Evolutionary conservation across 2,113 vertebrate species (phyloP), one percentile per base, ranked within the genome.

Genomic region (Bujurquina vittata): DNA sequence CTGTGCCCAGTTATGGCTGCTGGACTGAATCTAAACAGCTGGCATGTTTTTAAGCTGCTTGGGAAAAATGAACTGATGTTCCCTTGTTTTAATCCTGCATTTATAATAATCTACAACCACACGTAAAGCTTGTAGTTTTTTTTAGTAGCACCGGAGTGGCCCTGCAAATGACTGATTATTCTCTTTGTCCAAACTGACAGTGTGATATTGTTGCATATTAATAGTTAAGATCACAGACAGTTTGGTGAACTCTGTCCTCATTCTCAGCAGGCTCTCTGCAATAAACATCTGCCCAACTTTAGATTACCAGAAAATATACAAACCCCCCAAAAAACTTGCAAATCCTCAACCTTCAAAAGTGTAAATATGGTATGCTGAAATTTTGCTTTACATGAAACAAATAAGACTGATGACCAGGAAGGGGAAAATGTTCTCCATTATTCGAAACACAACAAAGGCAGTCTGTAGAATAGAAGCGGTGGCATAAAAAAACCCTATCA

Each of bases 231-330:
- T 46, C 22, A 46, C 37, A 67, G 40, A 22, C 23, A 52, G 43
- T 17, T 29, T 0, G 10, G 65, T 26, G 40, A 67, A 26, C 17
- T 10, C 40, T 18, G 40, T 29, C 43, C 49, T 57, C 0, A 40
- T 58, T 0, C 35, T 40, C 5, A 40, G 18, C 15, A 17, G 26
- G 15, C 18, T 26, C 0, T 0, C 9, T 14, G 33, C 7, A 0
- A 33, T 6, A 10, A 46, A 5, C 5, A 74, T 29, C 17, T 31
- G 26, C 26, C 31, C 31, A 23, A 15, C 26, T 10, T 43, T 58
- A 22, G 62, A 26, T 8, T 26, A 22, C 0, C 22, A 46, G 10
- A 43, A 43, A 17, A 12, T 3, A 65, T 26, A 65, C 15, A 65
- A 65, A 15, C 35, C 23, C 4, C 12, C 43, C 43, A 43, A 37